Conservation (phyloP, 2,888 invertebrate genomes). For the Eupithecia inturbata region DNA sequence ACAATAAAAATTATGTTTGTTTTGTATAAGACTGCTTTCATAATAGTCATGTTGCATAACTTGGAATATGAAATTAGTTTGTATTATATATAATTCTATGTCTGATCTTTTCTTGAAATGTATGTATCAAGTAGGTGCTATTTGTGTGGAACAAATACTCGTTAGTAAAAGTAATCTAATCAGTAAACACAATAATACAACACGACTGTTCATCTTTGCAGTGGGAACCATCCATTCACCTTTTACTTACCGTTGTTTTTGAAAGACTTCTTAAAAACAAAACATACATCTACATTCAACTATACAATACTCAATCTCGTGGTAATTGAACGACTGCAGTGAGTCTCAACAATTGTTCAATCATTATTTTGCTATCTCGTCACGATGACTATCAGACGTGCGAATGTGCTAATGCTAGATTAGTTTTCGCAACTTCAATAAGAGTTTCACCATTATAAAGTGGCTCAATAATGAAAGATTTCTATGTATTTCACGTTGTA, state of each 20-base stretch:
- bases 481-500: constrained; percentile 75
- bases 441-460: constrained; percentile 65
- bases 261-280: constrained; percentile 48
- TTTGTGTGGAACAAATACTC: constrained; percentile 27
- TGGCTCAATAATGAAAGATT: constrained; percentile 73
- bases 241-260: constrained; percentile 73
- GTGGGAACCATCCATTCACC: constrained; percentile 67
- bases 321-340: constrained; percentile 28
- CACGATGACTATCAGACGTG: constrained; percentile 42
- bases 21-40: not conserved
- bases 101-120: constrained; percentile 24
- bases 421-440: constrained; percentile 60
- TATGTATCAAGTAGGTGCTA: constrained; percentile 21
- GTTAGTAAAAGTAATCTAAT: constrained; percentile 41
- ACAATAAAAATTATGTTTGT: constrained; percentile 5
- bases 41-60: constrained; percentile 1
- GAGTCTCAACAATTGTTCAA: constrained; percentile 25
- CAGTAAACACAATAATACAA: constrained; percentile 38
- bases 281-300: constrained; percentile 45
- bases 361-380: constrained; percentile 35
- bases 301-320: constrained; percentile 40
- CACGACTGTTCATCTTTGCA: constrained; percentile 52
- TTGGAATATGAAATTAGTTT: constrained; percentile 5
- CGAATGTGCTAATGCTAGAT: constrained; percentile 46
- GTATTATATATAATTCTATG: not conserved